These are phyloP conservation scores for Cecropterus lyciades DNA, from an alignment of 1,140 invertebrate genomes.

Conservation along the genomic window DNA sequence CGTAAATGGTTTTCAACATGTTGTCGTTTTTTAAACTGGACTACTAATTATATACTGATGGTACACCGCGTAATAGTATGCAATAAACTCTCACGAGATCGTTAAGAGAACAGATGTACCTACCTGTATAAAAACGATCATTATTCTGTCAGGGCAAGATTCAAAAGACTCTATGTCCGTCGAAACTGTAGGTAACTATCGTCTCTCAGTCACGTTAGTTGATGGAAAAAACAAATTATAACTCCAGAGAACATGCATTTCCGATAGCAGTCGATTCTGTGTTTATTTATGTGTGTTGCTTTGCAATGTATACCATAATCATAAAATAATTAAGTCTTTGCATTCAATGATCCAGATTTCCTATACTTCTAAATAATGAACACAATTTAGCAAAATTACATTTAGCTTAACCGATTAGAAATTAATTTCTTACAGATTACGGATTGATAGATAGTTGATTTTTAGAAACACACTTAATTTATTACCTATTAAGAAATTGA, in stretches of 20 bases:
- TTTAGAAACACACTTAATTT: too few species aligned
- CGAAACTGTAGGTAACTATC: slow-evolving; percentile 16
- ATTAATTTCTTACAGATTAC: too few species aligned
- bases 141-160: slow-evolving; percentile 16
- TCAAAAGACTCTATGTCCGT: slow-evolving; percentile 2
- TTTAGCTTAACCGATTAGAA: too few species aligned
- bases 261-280: slow-evolving; percentile 10
- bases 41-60: slow-evolving; percentile 15
- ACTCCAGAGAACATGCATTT: slow-evolving; percentile 16
- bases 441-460: too few species aligned
- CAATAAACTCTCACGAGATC: slow-evolving; percentile 28
- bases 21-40: slow-evolving; percentile 5
- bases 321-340: background rate
- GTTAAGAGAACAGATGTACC: slow-evolving; percentile 13
- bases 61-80: slow-evolving; percentile 13
- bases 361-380: too few species aligned
- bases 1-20: background rate
- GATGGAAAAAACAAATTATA: slow-evolving; percentile 24
- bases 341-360: background rate
- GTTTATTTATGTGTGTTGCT: background rate
- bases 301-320: slow-evolving; percentile 4
- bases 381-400: too few species aligned
- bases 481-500: too few species aligned
- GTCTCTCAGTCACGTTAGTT: slow-evolving; percentile 13
- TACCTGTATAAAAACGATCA: slow-evolving; percentile 27